Evolutionary conservation across 2,797 vertebrate genomes (phyloP).

Genomic region (Aulostomus chinensis): DNA sequence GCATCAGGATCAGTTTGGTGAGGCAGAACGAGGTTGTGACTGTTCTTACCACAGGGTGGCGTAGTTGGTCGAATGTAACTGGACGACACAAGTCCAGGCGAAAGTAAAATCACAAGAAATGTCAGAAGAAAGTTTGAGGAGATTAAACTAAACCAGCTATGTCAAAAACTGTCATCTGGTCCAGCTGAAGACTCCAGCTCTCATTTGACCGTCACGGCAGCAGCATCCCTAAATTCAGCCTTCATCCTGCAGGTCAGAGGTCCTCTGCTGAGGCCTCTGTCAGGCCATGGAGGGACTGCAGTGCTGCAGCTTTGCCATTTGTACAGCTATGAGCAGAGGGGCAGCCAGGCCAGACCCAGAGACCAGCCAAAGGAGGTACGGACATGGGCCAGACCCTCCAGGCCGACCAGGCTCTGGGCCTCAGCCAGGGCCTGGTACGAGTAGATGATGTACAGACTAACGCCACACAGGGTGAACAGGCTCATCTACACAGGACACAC

Average conservation of each 20-base stretch:
- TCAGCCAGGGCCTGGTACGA: constrained; percentile 73
- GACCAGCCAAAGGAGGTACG: constrained; percentile 81
- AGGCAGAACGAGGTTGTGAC: too few species aligned
- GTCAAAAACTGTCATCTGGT: too few species aligned
- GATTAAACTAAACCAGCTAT: too few species aligned
- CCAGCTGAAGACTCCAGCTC: too few species aligned
- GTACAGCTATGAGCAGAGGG: constrained; percentile 74
- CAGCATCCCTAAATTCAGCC: background rate
- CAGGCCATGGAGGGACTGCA: constrained; percentile 32
- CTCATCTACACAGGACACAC: constrained; percentile 58
- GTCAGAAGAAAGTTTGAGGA: too few species aligned
- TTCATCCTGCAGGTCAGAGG: background rate
- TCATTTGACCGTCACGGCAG: too few species aligned
- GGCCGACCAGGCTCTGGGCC: constrained; percentile 57
- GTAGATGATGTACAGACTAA: constrained; percentile 78
- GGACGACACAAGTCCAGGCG: background rate
- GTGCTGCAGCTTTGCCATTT: constrained; percentile 28
- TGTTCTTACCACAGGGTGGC: constrained; percentile 39
- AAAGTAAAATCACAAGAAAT: too few species aligned
- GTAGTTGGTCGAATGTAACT: background rate
- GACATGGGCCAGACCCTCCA: constrained; percentile 56
- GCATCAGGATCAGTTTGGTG: too few species aligned
- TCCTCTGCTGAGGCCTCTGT: background rate
- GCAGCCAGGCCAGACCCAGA: constrained; percentile 80
- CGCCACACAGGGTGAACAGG: constrained; percentile 76